Conservation (phyloP, 2,113 vertebrate genomes). For the Notothenia coriiceps region DNA sequence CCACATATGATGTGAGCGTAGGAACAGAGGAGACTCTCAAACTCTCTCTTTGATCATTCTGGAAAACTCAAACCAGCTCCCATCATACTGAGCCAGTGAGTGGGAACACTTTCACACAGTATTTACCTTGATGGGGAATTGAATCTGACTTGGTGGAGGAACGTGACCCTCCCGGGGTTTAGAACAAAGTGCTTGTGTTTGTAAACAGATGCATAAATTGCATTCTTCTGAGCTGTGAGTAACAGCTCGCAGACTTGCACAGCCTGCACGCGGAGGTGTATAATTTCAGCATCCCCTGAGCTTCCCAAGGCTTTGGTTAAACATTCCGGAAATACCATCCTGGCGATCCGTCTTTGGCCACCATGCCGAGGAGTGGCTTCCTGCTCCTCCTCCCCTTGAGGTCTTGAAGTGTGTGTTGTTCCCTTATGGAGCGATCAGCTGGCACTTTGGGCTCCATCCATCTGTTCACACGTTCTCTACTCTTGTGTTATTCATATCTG, state of each 20-base stretch:
- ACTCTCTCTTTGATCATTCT: constrained; percentile 64
- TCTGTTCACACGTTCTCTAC: constrained; percentile 37
- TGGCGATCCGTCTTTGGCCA: constrained; percentile 54
- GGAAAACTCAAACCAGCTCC: constrained; percentile 65
- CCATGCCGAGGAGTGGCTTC: constrained; percentile 60
- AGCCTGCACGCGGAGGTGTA: constrained; percentile 47
- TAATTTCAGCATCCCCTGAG: constrained; percentile 68
- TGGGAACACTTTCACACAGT: constrained; percentile 67
- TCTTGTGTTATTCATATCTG: constrained; percentile 37
- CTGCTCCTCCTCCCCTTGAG: constrained; percentile 48
- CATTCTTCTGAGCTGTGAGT: constrained; percentile 64
- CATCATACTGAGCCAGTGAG: constrained; percentile 44
- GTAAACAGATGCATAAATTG: constrained; percentile 79
- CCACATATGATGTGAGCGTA: constrained; percentile 50
- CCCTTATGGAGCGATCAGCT: constrained; percentile 49
- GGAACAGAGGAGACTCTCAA: constrained; percentile 54
- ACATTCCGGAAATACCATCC: constrained; percentile 78
- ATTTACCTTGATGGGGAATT: constrained; percentile 72
- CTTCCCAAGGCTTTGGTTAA: constrained; percentile 66
- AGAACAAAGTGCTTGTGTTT: constrained; percentile 75
- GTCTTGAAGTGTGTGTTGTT: constrained; percentile 37
- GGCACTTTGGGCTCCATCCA: constrained; percentile 27
- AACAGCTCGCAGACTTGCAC: constrained; percentile 63
- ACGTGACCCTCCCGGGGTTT: constrained; percentile 65
- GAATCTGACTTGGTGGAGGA: constrained; percentile 66